A percentile compares a stretch with the other conserved stretches of the same genome.
phyloP scores from a whole-genome alignment of 2,888 invertebrate species.

The Anodontia alba region DNA sequence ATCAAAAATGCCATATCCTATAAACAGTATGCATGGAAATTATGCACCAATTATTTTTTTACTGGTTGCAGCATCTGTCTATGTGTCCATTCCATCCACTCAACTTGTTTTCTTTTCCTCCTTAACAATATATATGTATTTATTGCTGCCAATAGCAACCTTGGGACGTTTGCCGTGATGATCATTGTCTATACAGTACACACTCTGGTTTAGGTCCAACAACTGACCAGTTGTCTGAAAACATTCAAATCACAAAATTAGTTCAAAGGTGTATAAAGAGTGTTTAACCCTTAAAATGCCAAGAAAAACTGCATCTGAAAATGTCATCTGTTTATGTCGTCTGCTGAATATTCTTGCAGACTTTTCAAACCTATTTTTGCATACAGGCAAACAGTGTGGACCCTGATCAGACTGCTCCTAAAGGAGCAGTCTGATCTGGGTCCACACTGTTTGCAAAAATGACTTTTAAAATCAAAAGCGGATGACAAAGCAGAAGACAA shows the following conservation, averaged over 20 bases:
- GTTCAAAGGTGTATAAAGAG: no score
- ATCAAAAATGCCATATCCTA: background rate
- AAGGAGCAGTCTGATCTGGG: no score
- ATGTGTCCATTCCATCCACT: background rate
- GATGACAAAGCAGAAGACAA: no score
- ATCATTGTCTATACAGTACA: constrained; percentile 84
- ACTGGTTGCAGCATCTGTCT: background rate
- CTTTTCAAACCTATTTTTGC: no score
- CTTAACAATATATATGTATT: constrained; percentile 75
- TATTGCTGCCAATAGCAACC: constrained; percentile 80
- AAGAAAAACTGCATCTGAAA: no score
- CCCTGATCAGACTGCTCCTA: no score
- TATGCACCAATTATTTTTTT: background rate
- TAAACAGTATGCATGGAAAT: background rate
- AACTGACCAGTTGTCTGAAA: constrained; percentile 83
- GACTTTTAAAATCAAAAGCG: no score
- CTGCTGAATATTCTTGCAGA: no score
- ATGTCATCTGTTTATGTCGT: no score
- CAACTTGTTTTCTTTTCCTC: constrained; percentile 69
- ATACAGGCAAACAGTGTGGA: no score
- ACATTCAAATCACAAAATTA: background rate
- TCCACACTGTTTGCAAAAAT: no score
- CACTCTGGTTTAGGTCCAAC: constrained; percentile 82
- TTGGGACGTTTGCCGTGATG: constrained; percentile 67
- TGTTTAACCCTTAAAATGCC: no score